These are phyloP conservation scores for Parasteatoda tepidariorum DNA, from an alignment of 1,140 invertebrate species.

Conservation along the genomic window DNA sequence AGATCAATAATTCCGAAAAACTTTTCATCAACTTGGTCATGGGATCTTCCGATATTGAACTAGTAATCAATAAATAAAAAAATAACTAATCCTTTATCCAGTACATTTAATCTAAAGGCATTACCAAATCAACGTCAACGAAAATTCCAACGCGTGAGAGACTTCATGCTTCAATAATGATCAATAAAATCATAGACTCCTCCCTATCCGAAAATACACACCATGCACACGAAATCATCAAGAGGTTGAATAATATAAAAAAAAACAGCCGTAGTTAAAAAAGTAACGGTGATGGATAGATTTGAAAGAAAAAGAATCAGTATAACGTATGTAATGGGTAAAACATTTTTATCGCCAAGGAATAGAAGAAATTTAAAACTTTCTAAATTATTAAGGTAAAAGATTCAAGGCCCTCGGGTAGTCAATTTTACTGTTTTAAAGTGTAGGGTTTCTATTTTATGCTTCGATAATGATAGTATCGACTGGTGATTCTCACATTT, in stretches of 20 bases:
- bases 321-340: neutral
- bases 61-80: slow-evolving; percentile 5
- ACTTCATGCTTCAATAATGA: slow-evolving; percentile 22
- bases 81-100: slow-evolving; percentile 20
- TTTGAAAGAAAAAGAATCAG: neutral
- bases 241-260: slow-evolving; percentile 8
- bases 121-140: slow-evolving; percentile 19
- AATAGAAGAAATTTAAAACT: neutral
- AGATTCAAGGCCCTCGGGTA: neutral
- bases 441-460: neutral
- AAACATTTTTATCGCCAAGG: neutral
- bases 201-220: slow-evolving; percentile 37
- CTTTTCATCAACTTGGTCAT: neutral
- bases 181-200: slow-evolving; percentile 43
- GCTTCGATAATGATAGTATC: neutral
- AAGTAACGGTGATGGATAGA: slow-evolving; percentile 37
- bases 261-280: slow-evolving; percentile 13
- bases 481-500: neutral
- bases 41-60: neutral
- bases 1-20: no score
- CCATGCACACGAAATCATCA: slow-evolving; percentile 29
- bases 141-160: slow-evolving; percentile 27
- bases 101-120: slow-evolving; percentile 24
- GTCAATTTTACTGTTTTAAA: slow-evolving; percentile 19
- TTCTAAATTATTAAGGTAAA: neutral